Base-by-base conservation (phyloP, 1,140 invertebrate species). In the Chironomus tepperi region DNA sequence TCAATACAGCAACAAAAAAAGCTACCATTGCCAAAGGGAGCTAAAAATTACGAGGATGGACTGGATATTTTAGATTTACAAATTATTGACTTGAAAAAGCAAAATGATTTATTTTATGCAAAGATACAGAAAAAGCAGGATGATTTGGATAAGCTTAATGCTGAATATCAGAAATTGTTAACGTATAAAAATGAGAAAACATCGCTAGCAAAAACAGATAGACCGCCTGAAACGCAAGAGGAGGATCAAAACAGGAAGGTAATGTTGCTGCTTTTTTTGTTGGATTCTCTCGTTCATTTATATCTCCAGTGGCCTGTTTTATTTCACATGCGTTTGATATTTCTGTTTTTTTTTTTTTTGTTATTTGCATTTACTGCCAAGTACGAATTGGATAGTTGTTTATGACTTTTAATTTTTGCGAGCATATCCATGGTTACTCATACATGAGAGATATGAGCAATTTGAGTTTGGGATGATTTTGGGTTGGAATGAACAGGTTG, bases 51-150 rank as follows among this genome's bases (percentile, higher is more conserved):
- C 15, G 82, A 84, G 10, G 86, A 89, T 77, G 85, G 87, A 8
- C 83, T 88, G 47, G 83, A 87, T 67, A 85, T 88, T 74, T 80
- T 91, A 24, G 89, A 92, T 77, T 84, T 91, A n/a, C 89, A 92
- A 82, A 87, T 91, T 57, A 91, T 90, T 19, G 89, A 92, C 77
- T 85, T 88, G 75, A 84, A 88, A 18, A 93, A 93, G 79, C 88
- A 90, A 76, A 80, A 91, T 57, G 91, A 93, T 84, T 81, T 93
- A 34, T 78, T 91, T n/a, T 86, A 86, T 75, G 91, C 91, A 79
- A 85, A 88, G 75, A 88, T 84, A 47, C 86, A 87, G 77, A 87
- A 87, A 81, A 85, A 86, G 74, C 86, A 86, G 78, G 84, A 84
- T 74, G 83, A 86, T 24, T 83, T 87, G 15, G 83, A 81, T 74